Evolutionary conservation across 2,888 invertebrate species (phyloP), one percentile per base, ranked within the genome.

Genomic region (Escarpia spicata): DNA sequence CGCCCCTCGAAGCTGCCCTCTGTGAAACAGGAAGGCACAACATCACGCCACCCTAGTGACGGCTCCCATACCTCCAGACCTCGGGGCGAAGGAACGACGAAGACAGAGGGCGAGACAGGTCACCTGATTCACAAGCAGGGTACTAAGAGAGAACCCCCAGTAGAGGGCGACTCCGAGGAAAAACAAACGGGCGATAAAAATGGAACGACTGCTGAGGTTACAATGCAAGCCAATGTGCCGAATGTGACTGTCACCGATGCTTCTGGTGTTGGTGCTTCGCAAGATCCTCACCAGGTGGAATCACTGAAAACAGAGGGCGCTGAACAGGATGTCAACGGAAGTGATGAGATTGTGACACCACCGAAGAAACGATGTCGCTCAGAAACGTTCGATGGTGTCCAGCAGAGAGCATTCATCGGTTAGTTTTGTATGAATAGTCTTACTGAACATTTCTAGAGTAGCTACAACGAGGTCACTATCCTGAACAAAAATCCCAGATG

Each of bases 241-340:
- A 75, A 75, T 75, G 26, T 26, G 26, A 75, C 75, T 6, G 75
- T 75, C n/a, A 19, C 19, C n/a, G 3, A n/a, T 75, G 75, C 19
- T 26, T n/a, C 75, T 75, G 19, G 75, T 75, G 75, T 6, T 75
- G 75, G 6, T 26, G 19, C 75, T n/a, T 75, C 75, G 26, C 75
- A 75, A 75, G 75, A 75, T 1, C 93, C 92, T 58, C 94, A 95
- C 31, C 94, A 95, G 37, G 95, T 95, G 1, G 92, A 94, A 52
- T 94, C 94, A 91, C 92, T 95, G 43, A 94, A 93, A 89, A 92
- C 95, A 91, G 94, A 90, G 6, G 92, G 91, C 52, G 93, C 92
- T 2, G 52, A 44, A 19, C 91, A 44, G 15, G 45, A 91, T 45
- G 90, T 90, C 58, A 92, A 43, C 44, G 91, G 43, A 92, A 92